Percentiles rank a stretch among this genome's conserved stretches.
phyloP scores from a whole-genome alignment of 2,113 vertebrate species.

The Mirza zaza region DNA sequence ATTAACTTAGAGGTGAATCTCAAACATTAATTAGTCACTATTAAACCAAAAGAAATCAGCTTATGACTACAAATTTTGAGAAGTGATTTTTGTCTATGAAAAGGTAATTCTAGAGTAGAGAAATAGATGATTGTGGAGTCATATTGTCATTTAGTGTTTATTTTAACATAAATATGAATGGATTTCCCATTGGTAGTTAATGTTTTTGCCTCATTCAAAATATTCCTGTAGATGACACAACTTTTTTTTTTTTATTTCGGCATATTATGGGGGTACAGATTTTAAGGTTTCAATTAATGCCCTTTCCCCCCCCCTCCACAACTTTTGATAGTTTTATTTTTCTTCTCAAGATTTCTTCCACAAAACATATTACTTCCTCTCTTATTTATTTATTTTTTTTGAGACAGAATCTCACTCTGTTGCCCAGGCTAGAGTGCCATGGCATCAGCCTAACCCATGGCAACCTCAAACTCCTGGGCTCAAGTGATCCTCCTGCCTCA shows the following conservation, averaged over 20 bases:
- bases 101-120: background rate
- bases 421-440: too few relatives aligned
- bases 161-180: background rate
- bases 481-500: too few relatives aligned
- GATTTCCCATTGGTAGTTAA: background rate
- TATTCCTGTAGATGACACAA: background rate
- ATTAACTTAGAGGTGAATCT: background rate
- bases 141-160: constrained; percentile 4
- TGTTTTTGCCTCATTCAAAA: background rate
- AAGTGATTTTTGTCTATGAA: background rate
- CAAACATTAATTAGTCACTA: background rate
- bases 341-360: background rate
- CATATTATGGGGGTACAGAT: too few relatives aligned
- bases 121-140: background rate
- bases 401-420: too few relatives aligned
- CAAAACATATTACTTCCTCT: background rate
- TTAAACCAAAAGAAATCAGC: background rate
- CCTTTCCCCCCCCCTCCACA: too few relatives aligned
- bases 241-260: too few relatives aligned
- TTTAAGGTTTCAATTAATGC: too few relatives aligned
- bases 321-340: background rate
- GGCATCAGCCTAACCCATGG: too few relatives aligned
- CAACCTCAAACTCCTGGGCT: too few relatives aligned
- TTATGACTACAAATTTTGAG: background rate
- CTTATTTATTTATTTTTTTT: background rate